phyloP scores from a whole-genome alignment of 2,888 invertebrate genomes.

The Fragum sueziense region DNA sequence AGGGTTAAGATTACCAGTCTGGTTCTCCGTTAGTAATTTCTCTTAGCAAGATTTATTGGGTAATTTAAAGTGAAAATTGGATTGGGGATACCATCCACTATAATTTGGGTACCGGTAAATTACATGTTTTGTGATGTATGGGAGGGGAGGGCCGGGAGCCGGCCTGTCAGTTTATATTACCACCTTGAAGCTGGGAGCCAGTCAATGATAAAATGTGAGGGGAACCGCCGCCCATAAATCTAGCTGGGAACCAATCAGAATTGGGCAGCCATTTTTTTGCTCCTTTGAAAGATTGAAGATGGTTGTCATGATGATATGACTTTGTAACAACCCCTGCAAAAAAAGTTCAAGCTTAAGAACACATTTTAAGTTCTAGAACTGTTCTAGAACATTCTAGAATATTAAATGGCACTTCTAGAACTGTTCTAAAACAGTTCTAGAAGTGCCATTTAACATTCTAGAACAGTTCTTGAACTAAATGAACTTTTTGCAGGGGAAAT shows the following conservation, averaged over 20 bases:
- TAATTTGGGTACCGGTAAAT: slow-evolving; percentile 56
- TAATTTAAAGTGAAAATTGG: slow-evolving; percentile 62
- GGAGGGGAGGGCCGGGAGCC: slow-evolving; percentile 22
- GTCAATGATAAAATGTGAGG: slow-evolving; percentile 24
- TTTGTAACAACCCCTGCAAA: too few relatives aligned
- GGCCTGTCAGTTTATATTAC: slow-evolving; percentile 43
- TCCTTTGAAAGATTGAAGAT: too few relatives aligned
- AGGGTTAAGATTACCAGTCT: slow-evolving; percentile 51
- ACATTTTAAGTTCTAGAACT: too few relatives aligned
- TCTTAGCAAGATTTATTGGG: slow-evolving; percentile 57
- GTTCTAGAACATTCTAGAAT: too few relatives aligned
- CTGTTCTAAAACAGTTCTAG: too few relatives aligned
- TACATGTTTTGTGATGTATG: slow-evolving; percentile 52
- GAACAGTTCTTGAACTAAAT: too few relatives aligned
- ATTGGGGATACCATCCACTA: slow-evolving; percentile 50
- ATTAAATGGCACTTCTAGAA: too few relatives aligned
- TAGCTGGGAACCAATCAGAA: neutral
- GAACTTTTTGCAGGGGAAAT: too few relatives aligned
- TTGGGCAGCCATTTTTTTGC: neutral
- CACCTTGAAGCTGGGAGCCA: slow-evolving; percentile 24
- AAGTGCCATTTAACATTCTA: too few relatives aligned
- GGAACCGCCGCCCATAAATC: slow-evolving; percentile 7
- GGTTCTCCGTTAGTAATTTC: slow-evolving; percentile 46
- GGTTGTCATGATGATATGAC: too few relatives aligned
- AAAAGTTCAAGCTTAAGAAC: too few relatives aligned